Conservation (phyloP, 2,113 vertebrate genomes). For the Podarcis muralis region DNA sequence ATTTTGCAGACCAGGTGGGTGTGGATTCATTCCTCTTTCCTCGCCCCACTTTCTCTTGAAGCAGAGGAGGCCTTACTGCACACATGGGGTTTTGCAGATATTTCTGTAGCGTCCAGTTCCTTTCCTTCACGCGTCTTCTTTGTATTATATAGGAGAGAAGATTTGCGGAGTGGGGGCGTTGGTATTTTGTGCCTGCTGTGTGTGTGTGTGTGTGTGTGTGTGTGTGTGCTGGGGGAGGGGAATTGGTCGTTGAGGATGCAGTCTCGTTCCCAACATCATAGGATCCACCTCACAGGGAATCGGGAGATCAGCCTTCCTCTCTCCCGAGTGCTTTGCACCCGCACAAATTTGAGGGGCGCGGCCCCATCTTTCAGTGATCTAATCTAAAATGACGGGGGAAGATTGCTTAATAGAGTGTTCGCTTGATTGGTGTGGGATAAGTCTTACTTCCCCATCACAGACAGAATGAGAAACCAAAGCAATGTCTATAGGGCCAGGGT, state of each 20-base stretch:
- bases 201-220: not conserved
- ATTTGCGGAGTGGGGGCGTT: not conserved
- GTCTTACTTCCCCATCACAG: not conserved
- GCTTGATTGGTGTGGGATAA: not conserved
- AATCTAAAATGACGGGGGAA: not conserved
- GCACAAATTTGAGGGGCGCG: not conserved
- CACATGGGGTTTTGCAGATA: not conserved
- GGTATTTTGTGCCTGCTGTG: not conserved
- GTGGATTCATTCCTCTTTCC: fast-evolving
- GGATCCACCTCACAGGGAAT: not conserved
- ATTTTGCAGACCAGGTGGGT: slow-evolving; percentile 70
- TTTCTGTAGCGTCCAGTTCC: not conserved
- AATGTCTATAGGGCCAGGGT: not conserved
- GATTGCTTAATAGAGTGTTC: not conserved
- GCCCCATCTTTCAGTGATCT: not conserved
- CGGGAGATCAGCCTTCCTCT: not conserved
- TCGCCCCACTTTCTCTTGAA: not conserved
- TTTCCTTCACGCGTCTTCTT: too few species aligned
- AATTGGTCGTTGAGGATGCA: too few species aligned
- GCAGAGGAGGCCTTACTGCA: not conserved
- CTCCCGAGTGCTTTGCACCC: not conserved
- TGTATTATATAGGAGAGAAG: too few species aligned
- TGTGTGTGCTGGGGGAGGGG: not conserved
- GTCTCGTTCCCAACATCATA: not conserved
- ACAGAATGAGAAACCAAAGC: not conserved